Base-by-base conservation (phyloP, 37 sponge, comb jelly and placozoan genomes). In the Lycopodina hypogea region DNA sequence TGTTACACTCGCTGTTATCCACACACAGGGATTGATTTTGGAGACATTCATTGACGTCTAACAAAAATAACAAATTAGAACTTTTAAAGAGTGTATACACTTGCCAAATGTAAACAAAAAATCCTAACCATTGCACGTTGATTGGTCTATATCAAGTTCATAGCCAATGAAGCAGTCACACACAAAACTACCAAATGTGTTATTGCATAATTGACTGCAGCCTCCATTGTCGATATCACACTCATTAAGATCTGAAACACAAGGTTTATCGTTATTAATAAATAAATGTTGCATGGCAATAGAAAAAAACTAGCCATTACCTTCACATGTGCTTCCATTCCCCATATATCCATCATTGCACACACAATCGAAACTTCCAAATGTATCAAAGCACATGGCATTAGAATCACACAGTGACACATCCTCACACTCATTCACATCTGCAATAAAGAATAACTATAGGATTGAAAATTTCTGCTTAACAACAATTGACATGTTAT, bases 161-260 rank as follows among this genome's bases (percentile, higher is more conserved):
- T 81, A 78, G 26, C 85, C 74, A 7, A 48, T 12, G 58, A n/a
- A 24, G 57, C 85, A 85, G 48, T 45, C 55, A 69, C 85, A 85
- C 29, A 50, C 29, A 72, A 56, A 85, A 64, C 85, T 78, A 4
- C 85, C 85, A 71, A 73, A 19, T 36, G 72, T 78, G 61, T 85
- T 85, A 38, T 29, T 59, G 29, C 81, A 81, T 38, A 28, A 17
- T 23, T 81, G 81, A 59, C 26, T 56, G 71, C 81, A 81, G 24
- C 72, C 71, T 26, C 62, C 81, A 71, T 40, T 81, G 40, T 56
- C 37, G 2, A 23, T 39, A 17, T 17, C 28, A 42, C 81, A 81
- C 72, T 81, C 81, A 71, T 81, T 45, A 35, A 81, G 39, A 60
- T 81, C 81, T 81, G 50, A 3, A 40, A 70, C 14, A 40, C 9